Evolutionary conservation across 2,888 invertebrate genomes (phyloP).

Genomic region (Lacanobia oleracea): DNA sequence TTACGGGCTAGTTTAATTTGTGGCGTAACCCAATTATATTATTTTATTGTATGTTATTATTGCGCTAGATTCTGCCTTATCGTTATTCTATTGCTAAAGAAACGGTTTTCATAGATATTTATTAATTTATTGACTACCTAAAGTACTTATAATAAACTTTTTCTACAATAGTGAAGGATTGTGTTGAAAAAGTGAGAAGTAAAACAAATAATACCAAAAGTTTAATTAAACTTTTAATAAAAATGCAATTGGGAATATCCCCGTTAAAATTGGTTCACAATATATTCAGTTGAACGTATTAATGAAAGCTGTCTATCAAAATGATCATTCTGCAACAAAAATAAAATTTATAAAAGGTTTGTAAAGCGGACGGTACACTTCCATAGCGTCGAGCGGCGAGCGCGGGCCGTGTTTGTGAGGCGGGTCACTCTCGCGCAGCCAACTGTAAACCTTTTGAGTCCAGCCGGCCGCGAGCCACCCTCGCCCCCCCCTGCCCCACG

Average conservation of each 20-base stretch:
- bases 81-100: not conserved
- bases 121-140: not conserved
- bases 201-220: not conserved
- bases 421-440: slow-evolving; percentile 90
- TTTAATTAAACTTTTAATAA: not conserved
- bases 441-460: slow-evolving; percentile 90
- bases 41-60: not conserved
- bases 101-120: not conserved
- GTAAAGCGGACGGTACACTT: slow-evolving; percentile 76
- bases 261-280: slow-evolving; percentile 39
- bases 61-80: not conserved
- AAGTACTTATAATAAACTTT: not conserved
- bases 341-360: slow-evolving; percentile 72
- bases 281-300: slow-evolving; percentile 53
- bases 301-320: slow-evolving; percentile 59
- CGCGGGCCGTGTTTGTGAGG: slow-evolving; percentile 87
- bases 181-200: not conserved
- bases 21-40: not conserved
- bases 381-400: slow-evolving; percentile 80
- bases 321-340: slow-evolving; percentile 68
- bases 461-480: slow-evolving; percentile 83
- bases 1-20: not conserved
- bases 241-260: slow-evolving; percentile 15
- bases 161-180: not conserved
- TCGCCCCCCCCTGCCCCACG: slow-evolving; percentile 62